Base-by-base conservation (phyloP, 1,140 invertebrate genomes). In the Pinna nobilis region DNA sequence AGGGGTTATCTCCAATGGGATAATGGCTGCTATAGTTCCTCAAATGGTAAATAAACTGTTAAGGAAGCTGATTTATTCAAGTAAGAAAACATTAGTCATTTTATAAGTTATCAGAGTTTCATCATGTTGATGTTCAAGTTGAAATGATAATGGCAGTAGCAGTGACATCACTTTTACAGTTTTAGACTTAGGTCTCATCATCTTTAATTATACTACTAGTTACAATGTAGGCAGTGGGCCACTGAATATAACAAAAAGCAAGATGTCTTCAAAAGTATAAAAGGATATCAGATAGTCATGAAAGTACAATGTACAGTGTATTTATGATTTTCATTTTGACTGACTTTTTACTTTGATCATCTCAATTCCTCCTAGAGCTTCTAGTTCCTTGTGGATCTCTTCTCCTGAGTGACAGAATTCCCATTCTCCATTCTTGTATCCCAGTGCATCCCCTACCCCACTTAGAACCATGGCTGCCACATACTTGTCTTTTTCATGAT, bases 371-470 rank as follows among this genome's bases (percentile, higher is more conserved):
- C 84, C 85, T 3, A 87, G 39, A 15, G 67, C 25, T 59, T 73
- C 23, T 1, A 84, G 23, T 32, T 87, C 80, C 39, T 83, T 57
- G 57, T 82, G 84, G 60, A 87, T 87, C 11, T 53, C 33, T 47
- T 59, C 20, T 7, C 85, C 85, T 25, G 50, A 66, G 28, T 77
- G 47, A 70, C 80, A 82, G 64, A 86, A 87, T 57, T 88, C 86
- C 86, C 86, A 88, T 25, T 51, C 25, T 39, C 84, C 85, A 79
- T 81, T 82, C 35, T 80, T 79, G 60, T 84, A 87, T 11, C 84
- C 86, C 30, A 87, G 37, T 2, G 83, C 85, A 81, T 88, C 86
- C 30, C 86, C 86, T 20, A 77, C 81, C 18, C 85, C 87, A 75
- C 78, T 80, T 9, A 88, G 70, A 7, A 88, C 81, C 87, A 88